phyloP scores from a whole-genome alignment of 2,113 vertebrate genomes.

The Pipra filicauda region DNA sequence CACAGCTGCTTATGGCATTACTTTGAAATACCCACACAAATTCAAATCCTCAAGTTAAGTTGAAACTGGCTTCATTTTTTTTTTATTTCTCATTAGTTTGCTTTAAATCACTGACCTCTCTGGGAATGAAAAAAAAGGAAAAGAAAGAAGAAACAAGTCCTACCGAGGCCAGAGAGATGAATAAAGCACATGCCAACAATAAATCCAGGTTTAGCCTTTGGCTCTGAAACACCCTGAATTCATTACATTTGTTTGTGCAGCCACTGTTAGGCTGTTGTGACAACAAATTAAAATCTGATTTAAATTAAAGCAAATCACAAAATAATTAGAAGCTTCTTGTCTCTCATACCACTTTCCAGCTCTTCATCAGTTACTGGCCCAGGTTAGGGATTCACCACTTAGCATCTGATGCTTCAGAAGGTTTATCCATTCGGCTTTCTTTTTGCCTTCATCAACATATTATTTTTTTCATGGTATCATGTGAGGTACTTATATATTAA shows the following conservation, averaged over 20 bases:
- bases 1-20: constrained; percentile 28
- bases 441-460: neutral
- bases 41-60: constrained; percentile 16
- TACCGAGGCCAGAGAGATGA: neutral
- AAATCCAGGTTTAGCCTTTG: constrained; percentile 67
- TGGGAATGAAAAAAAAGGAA: neutral
- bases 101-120: constrained; percentile 36
- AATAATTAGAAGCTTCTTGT: constrained; percentile 57
- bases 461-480: neutral
- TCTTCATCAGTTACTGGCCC: neutral
- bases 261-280: constrained; percentile 64
- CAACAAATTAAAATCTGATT: constrained; percentile 73
- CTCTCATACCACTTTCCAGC: neutral
- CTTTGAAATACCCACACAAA: constrained; percentile 24
- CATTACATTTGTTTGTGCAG: constrained; percentile 63
- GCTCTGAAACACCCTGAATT: constrained; percentile 62
- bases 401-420: neutral
- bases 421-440: neutral
- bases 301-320: constrained; percentile 71
- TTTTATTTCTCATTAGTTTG: constrained; percentile 33
- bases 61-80: constrained; percentile 35
- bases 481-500: neutral
- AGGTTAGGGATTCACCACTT: neutral
- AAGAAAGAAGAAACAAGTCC: neutral
- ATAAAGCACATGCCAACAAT: constrained; percentile 5